Conservation (phyloP, 2,113 vertebrate species). For the Xenopus laevis region DNA sequence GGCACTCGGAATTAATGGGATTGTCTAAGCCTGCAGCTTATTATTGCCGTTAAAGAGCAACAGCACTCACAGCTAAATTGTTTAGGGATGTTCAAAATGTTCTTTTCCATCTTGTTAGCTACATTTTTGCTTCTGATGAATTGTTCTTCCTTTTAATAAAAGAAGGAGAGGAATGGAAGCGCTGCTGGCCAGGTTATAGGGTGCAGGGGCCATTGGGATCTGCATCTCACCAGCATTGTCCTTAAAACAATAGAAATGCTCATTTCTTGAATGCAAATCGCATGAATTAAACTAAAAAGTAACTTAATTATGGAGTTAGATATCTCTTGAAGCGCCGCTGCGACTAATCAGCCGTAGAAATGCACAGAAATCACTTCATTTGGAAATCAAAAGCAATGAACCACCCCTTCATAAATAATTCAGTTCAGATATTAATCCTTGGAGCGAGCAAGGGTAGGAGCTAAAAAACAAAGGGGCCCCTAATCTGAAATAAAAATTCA, state of each 20-base stretch:
- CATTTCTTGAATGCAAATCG: too few species aligned
- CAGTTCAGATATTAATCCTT: too few species aligned
- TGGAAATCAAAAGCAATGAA: neutral
- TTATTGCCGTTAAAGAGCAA: too few species aligned
- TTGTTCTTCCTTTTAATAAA: slow-evolving; percentile 54
- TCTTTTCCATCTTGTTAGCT: slow-evolving; percentile 33
- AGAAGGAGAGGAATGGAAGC: slow-evolving; percentile 52
- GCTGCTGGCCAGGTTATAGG: slow-evolving; percentile 47
- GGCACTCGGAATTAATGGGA: too few species aligned
- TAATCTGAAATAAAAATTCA: too few species aligned
- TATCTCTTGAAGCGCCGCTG: slow-evolving; percentile 61
- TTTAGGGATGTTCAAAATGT: slow-evolving; percentile 2
- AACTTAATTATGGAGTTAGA: slow-evolving; percentile 49
- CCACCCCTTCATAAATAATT: neutral
- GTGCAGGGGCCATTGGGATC: slow-evolving; percentile 59
- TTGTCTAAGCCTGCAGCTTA: too few species aligned
- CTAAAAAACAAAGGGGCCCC: too few species aligned
- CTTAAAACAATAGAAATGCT: slow-evolving; percentile 22
- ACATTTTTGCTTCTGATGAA: slow-evolving; percentile 52
- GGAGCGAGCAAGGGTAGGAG: too few species aligned
- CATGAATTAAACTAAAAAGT: too few species aligned
- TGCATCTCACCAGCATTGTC: slow-evolving; percentile 56
- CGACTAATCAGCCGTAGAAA: too few species aligned
- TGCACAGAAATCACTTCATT: slow-evolving; percentile 53
- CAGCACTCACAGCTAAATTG: neutral